Percentiles rank a stretch among this genome's conserved stretches.
phyloP scores from a whole-genome alignment of 2,797 vertebrate species.

The Crenuchus spilurus region DNA sequence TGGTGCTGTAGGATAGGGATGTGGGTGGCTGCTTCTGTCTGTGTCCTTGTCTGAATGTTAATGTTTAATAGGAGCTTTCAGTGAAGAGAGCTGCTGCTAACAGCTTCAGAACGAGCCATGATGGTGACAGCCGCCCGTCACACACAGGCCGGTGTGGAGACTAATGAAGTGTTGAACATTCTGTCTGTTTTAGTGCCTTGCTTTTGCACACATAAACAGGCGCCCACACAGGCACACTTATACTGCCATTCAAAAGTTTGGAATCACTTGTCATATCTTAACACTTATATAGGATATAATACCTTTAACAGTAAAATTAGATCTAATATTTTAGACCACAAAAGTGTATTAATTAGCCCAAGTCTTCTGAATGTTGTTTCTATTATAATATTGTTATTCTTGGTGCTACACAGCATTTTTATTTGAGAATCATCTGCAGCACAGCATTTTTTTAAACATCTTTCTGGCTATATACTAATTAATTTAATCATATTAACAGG shows the following conservation, averaged over 20 bases:
- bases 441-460: too few species aligned
- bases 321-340: too few species aligned
- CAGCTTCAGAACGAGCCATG: slow-evolving; percentile 30
- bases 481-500: too few species aligned
- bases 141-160: slow-evolving; percentile 31
- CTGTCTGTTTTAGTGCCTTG: slow-evolving; percentile 17
- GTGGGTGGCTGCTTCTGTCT: slow-evolving; percentile 44
- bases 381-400: too few species aligned
- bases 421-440: too few species aligned
- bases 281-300: too few species aligned
- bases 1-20: slow-evolving; percentile 33
- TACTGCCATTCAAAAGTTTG: background rate
- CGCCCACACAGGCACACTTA: slow-evolving; percentile 1
- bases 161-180: slow-evolving; percentile 48
- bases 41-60: slow-evolving; percentile 57
- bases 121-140: slow-evolving; percentile 40
- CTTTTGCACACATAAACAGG: slow-evolving; percentile 11
- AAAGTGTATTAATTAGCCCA: too few species aligned
- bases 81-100: slow-evolving; percentile 25
- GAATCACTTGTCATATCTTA: background rate
- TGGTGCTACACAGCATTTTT: too few species aligned
- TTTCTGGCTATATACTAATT: too few species aligned
- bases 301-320: too few species aligned
- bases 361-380: too few species aligned
- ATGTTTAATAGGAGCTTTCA: slow-evolving; percentile 46